These are phyloP conservation scores for Limulus polyphemus DNA, from an alignment of 2,888 invertebrate genomes.

Conservation along the genomic window DNA sequence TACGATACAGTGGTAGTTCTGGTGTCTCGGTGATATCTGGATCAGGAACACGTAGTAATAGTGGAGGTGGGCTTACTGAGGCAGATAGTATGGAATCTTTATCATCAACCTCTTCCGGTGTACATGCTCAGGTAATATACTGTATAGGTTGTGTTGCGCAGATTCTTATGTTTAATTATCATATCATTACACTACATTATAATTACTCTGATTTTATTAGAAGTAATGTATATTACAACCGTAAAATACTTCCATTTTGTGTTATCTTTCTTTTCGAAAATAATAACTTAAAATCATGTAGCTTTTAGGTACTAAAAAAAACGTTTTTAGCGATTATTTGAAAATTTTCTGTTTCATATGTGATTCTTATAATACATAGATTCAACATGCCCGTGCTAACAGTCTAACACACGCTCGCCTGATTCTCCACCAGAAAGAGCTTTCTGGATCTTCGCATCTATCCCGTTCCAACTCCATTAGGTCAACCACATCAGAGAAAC, in stretches of 20 bases:
- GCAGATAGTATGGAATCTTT: slow-evolving; percentile 68
- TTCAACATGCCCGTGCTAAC: slow-evolving; percentile 53
- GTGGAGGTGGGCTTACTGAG: slow-evolving; percentile 50
- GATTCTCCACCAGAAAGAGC: slow-evolving; percentile 45
- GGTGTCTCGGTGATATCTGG: slow-evolving; percentile 14
- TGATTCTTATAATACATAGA: slow-evolving; percentile 39
- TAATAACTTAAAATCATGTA: too few species aligned
- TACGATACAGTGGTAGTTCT: slow-evolving; percentile 24
- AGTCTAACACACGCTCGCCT: slow-evolving; percentile 60
- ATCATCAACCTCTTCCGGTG: slow-evolving; percentile 36
- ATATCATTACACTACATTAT: too few species aligned
- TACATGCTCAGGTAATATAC: slow-evolving; percentile 31
- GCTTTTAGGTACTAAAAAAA: too few species aligned
- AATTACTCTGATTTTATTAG: slow-evolving; percentile 33
- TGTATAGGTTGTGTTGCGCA: too few species aligned
- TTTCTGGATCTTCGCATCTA: slow-evolving; percentile 44
- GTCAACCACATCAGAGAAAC: slow-evolving; percentile 88
- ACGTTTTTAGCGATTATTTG: too few species aligned
- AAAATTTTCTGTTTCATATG: too few species aligned
- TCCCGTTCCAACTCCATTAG: slow-evolving; percentile 87
- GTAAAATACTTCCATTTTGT: too few species aligned
- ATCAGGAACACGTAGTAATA: slow-evolving; percentile 3
- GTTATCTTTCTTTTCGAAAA: too few species aligned
- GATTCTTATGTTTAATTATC: too few species aligned
- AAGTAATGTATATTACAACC: too few species aligned